A percentile compares a stretch with the other conserved stretches of the same genome.
Conservation (phyloP, 2,113 vertebrate species). For the Perca flavescens region DNA sequence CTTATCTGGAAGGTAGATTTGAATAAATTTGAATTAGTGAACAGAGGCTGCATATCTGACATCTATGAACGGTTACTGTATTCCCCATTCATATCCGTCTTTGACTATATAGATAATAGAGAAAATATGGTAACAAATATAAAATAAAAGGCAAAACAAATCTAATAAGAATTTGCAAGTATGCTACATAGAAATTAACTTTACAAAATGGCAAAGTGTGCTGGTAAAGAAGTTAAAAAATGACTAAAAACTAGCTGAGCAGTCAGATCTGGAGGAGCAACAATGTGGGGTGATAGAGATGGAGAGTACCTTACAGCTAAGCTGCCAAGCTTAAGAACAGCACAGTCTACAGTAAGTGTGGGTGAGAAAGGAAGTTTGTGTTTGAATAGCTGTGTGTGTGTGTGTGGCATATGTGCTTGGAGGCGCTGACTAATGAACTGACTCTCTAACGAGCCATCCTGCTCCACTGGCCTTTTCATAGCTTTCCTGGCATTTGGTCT, state of each 20-base stretch:
- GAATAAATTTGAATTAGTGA: not conserved
- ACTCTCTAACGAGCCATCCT: conserved; percentile 78
- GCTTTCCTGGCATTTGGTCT: conserved; percentile 84
- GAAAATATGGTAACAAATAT: not conserved
- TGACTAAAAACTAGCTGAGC: conserved; percentile 58
- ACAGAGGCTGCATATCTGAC: not conserved
- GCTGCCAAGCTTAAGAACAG: conserved; percentile 55
- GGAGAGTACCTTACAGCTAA: conserved; percentile 49
- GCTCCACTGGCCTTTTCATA: conserved; percentile 81
- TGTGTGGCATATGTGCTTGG: conserved; percentile 33
- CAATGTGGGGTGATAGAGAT: conserved; percentile 47
- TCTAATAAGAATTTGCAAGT: not conserved
- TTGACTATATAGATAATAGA: not conserved
- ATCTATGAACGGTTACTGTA: not conserved
- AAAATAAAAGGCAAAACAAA: not conserved
- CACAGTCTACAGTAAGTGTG: conserved; percentile 24
- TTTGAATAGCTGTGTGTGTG: conserved; percentile 30
- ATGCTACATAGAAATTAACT: not conserved
- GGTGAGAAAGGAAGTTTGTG: conserved; percentile 47
- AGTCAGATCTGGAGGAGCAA: conserved; percentile 52
- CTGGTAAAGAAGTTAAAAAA: conserved; percentile 4
- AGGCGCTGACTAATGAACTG: conserved; percentile 80
- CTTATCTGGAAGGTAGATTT: not conserved
- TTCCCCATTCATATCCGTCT: not conserved
- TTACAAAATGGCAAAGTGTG: not conserved